Percentiles rank a stretch among this genome's conserved stretches.
phyloP scores from a whole-genome alignment of 1,140 invertebrate species.

The Cydia amplana region DNA sequence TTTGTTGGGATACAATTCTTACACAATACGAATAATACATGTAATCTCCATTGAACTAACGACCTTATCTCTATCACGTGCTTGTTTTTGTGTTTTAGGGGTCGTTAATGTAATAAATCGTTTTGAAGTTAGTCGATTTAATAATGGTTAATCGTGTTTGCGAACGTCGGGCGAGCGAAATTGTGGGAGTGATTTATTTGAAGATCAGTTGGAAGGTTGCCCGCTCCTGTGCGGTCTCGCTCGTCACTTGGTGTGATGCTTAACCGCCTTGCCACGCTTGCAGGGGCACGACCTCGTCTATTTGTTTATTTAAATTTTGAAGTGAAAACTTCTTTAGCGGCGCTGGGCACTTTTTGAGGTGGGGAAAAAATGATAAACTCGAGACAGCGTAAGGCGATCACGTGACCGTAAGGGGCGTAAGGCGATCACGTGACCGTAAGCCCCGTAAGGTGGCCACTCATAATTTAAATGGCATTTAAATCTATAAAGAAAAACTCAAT shows the following conservation, averaged over 20 bases:
- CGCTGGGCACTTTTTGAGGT: no score
- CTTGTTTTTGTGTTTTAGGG: slow-evolving; percentile 30
- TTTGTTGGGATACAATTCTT: neutral
- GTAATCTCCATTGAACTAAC: neutral
- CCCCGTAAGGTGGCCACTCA: no score
- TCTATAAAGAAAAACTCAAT: no score
- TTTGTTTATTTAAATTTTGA: neutral
- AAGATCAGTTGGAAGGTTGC: slow-evolving; percentile 57
- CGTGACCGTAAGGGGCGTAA: no score
- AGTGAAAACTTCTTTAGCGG: no score
- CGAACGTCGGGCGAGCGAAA: slow-evolving; percentile 45
- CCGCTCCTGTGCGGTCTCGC: slow-evolving; percentile 36
- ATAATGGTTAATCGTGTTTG: slow-evolving; percentile 56
- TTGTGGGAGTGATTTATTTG: slow-evolving; percentile 56
- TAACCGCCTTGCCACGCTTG: neutral
- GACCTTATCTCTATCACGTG: slow-evolving; percentile 17
- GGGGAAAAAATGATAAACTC: no score
- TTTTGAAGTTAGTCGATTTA: slow-evolving; percentile 53
- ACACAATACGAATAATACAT: neutral
- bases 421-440: no score
- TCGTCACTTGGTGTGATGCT: slow-evolving; percentile 2
- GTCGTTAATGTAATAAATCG: slow-evolving; percentile 40
- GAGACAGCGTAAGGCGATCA: no score
- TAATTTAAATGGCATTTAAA: no score
- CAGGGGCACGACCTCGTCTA: neutral